A percentile compares a stretch with the other conserved stretches of the same genome.
Conservation (phyloP, 2,888 invertebrate genomes). For the Limnephilus auricula region DNA sequence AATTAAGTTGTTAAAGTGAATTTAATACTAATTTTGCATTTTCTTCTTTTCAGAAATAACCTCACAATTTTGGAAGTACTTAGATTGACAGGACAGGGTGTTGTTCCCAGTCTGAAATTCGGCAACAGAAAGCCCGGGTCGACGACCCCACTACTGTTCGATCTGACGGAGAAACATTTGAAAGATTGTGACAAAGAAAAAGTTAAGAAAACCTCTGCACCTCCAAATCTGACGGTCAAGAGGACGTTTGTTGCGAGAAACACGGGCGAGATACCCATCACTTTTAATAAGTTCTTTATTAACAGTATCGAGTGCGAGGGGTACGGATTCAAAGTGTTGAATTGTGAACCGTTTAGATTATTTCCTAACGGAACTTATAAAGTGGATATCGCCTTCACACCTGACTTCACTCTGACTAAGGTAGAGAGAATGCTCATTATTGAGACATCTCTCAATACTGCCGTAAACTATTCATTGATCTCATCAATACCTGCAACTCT, state of each 20-base stretch:
- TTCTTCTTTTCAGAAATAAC: constrained; percentile 85
- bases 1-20: background rate
- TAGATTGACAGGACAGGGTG: constrained; percentile 90
- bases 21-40: background rate
- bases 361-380: constrained; percentile 85
- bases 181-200: constrained; percentile 76
- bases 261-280: constrained; percentile 92
- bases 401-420: constrained; percentile 89
- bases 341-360: constrained; percentile 85
- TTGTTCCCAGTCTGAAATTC: constrained; percentile 91
- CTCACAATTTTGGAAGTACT: constrained; percentile 93
- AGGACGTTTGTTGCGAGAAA: constrained; percentile 91
- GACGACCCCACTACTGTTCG: constrained; percentile 86
- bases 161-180: constrained; percentile 80
- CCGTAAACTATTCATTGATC: constrained; percentile 83
- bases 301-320: constrained; percentile 85
- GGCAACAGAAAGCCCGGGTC: constrained; percentile 92
- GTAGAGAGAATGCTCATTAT: constrained; percentile 82
- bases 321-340: constrained; percentile 87
- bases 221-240: constrained; percentile 77
- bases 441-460: constrained; percentile 79
- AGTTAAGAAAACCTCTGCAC: constrained; percentile 54
- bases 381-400: constrained; percentile 92
- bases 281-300: constrained; percentile 82
- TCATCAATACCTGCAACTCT: constrained; percentile 77